A percentile compares a stretch with the other conserved stretches of the same genome.
Conservation (phyloP, 2,113 vertebrate species). For the Anguilla japonica region DNA sequence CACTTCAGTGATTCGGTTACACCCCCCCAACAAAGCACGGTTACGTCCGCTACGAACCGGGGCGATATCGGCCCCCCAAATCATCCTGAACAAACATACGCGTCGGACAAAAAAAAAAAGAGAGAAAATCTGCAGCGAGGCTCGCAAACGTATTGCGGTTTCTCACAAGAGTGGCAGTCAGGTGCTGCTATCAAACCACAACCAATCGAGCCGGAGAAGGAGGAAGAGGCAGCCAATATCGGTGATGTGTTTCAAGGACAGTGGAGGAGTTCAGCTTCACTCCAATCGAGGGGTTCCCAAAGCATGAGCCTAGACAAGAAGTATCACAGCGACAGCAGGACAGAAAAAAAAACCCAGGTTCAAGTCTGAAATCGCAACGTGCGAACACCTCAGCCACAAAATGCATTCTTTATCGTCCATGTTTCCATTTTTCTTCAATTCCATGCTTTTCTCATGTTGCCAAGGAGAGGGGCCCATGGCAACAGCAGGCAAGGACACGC, state of each 20-base stretch:
- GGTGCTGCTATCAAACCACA: slow-evolving; percentile 7
- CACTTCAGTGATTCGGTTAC: slow-evolving; percentile 31
- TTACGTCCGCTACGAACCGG: slow-evolving; percentile 48
- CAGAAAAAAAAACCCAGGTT: slow-evolving; percentile 40
- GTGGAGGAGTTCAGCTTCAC: slow-evolving; percentile 24
- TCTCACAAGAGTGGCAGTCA: background rate
- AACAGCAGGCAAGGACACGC: slow-evolving; percentile 41
- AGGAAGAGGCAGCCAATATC: slow-evolving; percentile 34
- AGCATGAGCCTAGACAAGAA: slow-evolving; percentile 40
- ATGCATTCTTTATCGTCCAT: slow-evolving; percentile 25
- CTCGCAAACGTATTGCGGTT: slow-evolving; percentile 3
- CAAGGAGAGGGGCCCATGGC: slow-evolving; percentile 15
- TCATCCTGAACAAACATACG: slow-evolving; percentile 31
- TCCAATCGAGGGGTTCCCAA: slow-evolving; percentile 32
- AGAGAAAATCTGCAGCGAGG: slow-evolving; percentile 3
- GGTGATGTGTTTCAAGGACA: slow-evolving; percentile 46
- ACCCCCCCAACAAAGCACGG: slow-evolving; percentile 45
- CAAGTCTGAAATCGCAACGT: slow-evolving; percentile 24
- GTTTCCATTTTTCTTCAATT: slow-evolving; percentile 36
- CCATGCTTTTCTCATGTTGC: slow-evolving; percentile 50
- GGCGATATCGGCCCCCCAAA: slow-evolving; percentile 39
- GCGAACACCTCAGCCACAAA: slow-evolving; percentile 19
- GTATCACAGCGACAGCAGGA: slow-evolving; percentile 35
- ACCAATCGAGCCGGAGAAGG: slow-evolving; percentile 26
- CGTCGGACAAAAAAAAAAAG: slow-evolving; percentile 3